These are phyloP conservation scores for Drosophila hawaiiensis DNA, from an alignment of 2,888 invertebrate genomes.

Conservation along the genomic window DNA sequence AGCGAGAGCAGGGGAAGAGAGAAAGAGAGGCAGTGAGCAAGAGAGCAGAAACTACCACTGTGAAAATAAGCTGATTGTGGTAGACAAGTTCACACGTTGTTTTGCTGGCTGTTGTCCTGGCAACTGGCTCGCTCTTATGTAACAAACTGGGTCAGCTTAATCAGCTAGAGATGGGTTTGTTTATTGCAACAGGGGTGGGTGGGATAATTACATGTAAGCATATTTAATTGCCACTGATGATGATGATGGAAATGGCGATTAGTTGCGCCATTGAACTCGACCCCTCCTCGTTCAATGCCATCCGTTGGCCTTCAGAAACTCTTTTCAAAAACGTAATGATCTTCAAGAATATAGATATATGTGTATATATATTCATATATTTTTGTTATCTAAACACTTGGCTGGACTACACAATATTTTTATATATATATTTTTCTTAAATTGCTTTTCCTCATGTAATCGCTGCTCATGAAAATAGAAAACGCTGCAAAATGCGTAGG, in stretches of 20 bases:
- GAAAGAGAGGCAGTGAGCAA: neutral
- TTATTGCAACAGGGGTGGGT: neutral
- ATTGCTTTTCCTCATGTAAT: constrained; percentile 32
- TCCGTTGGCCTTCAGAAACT: constrained; percentile 65
- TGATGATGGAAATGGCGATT: constrained; percentile 33
- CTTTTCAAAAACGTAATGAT: constrained; percentile 53
- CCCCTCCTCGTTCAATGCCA: constrained; percentile 69
- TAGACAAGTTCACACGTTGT: constrained; percentile 8
- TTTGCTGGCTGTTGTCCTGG: constrained; percentile 30
- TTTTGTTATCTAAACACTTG: constrained; percentile 45
- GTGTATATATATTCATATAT: neutral
- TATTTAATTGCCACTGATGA: constrained; percentile 19
- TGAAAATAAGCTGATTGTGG: constrained; percentile 1
- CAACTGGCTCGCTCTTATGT: constrained; percentile 26
- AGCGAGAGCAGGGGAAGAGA: neutral
- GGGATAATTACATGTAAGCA: neutral
- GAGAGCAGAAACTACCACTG: neutral
- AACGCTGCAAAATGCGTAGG: constrained; percentile 33
- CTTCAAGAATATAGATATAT: constrained; percentile 48
- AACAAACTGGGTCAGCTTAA: constrained; percentile 46
- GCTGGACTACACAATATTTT: constrained; percentile 18
- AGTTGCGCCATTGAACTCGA: constrained; percentile 75
- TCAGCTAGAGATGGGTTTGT: constrained; percentile 1
- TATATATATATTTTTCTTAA: constrained; percentile 5
- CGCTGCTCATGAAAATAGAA: constrained; percentile 44